phyloP scores from a whole-genome alignment of 2,113 vertebrate genomes.

The Myanophis thanlyinensis region DNA sequence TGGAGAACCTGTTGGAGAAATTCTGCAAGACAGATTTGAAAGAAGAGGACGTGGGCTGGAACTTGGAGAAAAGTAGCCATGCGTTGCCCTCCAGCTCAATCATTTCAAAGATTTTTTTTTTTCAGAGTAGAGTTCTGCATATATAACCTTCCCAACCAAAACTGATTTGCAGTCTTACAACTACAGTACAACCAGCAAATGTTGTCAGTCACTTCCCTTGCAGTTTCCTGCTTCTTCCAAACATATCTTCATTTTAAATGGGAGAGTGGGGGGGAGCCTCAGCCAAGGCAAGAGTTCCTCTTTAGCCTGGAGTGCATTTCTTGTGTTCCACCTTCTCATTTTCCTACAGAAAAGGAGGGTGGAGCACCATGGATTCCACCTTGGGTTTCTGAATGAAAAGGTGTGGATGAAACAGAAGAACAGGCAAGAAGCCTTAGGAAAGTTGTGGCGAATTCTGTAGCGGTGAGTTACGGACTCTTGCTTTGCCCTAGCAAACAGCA shows the following conservation, averaged over 20 bases:
- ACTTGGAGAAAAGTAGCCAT: background rate
- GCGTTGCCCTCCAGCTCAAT: background rate
- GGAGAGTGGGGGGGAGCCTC: background rate
- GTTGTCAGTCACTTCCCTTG: background rate
- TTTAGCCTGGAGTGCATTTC: background rate
- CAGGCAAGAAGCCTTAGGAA: background rate
- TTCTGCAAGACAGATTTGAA: background rate
- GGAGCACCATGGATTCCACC: background rate
- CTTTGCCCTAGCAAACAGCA: background rate
- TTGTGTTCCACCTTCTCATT: background rate
- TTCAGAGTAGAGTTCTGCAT: background rate
- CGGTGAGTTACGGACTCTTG: background rate
- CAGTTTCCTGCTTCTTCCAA: background rate
- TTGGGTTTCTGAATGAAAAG: background rate
- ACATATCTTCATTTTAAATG: background rate
- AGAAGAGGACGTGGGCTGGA: background rate
- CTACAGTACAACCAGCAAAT: background rate
- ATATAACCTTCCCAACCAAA: background rate
- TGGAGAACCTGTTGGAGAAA: background rate
- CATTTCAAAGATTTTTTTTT: background rate
- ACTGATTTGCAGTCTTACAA: background rate
- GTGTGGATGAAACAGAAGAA: background rate
- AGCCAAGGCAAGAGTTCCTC: background rate
- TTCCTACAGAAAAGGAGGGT: background rate
- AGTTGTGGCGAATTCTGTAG: background rate